phyloP scores from a whole-genome alignment of 92 coral and sea anemone species.

The Virgularia gustaviana region DNA sequence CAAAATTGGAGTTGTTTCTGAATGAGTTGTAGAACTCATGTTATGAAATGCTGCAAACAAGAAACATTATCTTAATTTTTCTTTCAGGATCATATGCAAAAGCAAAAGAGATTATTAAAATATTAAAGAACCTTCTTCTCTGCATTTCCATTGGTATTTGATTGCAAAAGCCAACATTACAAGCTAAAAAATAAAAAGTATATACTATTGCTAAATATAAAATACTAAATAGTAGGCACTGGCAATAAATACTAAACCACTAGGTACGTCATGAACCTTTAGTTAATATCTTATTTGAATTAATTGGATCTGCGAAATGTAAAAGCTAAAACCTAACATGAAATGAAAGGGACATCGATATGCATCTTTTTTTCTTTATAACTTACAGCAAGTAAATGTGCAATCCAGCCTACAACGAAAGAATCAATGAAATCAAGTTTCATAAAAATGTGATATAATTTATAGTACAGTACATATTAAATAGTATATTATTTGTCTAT shows the following conservation, averaged over 20 bases:
- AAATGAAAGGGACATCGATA: neutral
- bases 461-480: too few relatives aligned
- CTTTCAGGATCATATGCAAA: neutral
- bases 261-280: too few relatives aligned
- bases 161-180: slow-evolving; percentile 15
- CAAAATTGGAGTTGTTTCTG: slow-evolving; percentile 24
- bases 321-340: neutral
- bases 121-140: slow-evolving; percentile 28
- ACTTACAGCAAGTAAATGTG: slow-evolving; percentile 27
- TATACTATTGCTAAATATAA: too few relatives aligned
- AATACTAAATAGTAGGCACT: too few relatives aligned
- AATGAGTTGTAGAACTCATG: neutral
- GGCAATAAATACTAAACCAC: too few relatives aligned
- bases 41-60: slow-evolving; percentile 1
- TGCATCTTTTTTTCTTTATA: neutral
- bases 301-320: too few relatives aligned
- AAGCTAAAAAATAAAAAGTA: too few relatives aligned
- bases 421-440: too few relatives aligned
- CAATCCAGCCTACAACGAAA: slow-evolving; percentile 27
- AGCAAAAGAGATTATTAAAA: neutral
- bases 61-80: neutral
- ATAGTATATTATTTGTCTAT: too few relatives aligned
- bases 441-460: too few relatives aligned
- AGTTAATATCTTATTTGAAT: too few relatives aligned
- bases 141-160: slow-evolving; percentile 31